Evolutionary conservation across 2,113 vertebrate species (phyloP), one percentile per base, ranked within the genome.

Genomic region (Cynopterus brachyotis): DNA sequence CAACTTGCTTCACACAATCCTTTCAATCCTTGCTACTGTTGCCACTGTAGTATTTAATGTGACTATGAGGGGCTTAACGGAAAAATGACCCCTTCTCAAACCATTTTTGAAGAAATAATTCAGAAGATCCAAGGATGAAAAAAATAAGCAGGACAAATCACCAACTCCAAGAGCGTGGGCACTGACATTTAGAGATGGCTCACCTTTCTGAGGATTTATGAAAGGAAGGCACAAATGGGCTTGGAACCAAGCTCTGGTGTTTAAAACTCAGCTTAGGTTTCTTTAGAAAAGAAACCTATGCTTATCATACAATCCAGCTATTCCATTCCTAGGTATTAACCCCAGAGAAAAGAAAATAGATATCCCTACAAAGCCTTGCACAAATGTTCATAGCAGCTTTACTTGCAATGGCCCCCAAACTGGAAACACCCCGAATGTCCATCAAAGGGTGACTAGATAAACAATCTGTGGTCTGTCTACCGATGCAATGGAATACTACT

Each of bases 1-100:
- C 40, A 9, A 0, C 47, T 45, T 2, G 9, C 59, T 32, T 35
- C n/a, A 28, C 1, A 3, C 0, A 6, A 16, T 24, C 22, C 70
- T 45, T 24, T 6, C 3, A 9, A 13, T 40, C 26, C 0, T 17
- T 11, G 3, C 50, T 1, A 8, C 20, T 32, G 3, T 10, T 16
- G 30, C 5, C 24, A 45, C 35, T 30, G 26, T 7, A 13, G 16
- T 8, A 64, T 62, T 28, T 78, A n/a, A 70, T 22, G 75, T 0
- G 13, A 80, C 8, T 53, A 64, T 3, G 7, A 67, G 50, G 53
- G 6, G 24, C 40, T 57, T 66, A 37, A 28, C 47, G 30, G 35
- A 22, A 55, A 62, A 10, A 0, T 3, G 37, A n/a, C 26, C 11
- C 1, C 19, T 42, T 70, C 8, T 22, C 28, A 28, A 28, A 72